Evolutionary conservation across 2,797 vertebrate species (phyloP), one percentile per base, ranked within the genome.

Genomic region (Epinephelus awoara): DNA sequence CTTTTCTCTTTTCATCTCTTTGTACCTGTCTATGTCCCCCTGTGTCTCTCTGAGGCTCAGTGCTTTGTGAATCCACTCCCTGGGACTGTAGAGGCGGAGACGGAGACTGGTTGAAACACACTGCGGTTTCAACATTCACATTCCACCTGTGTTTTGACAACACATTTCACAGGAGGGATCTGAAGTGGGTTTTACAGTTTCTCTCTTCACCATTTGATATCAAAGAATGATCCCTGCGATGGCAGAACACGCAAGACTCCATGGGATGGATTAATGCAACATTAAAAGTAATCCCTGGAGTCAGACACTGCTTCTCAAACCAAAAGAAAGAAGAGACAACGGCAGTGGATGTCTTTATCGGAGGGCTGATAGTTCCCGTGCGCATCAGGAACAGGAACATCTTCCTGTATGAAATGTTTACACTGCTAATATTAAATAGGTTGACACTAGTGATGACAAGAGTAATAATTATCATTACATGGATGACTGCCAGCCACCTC

Each of bases 141-240:
- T 91, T 94, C 87, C 93, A 84, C 82, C 85, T 80, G 84, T 94
- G 89, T 95, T 96, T 96, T 96, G 96, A 96, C 90, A 95, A 94
- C 93, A 96, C 88, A 86, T 88, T 89, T 80, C 86, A 80, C 90
- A 90, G 88, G 79, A 91, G 82, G 79, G 89, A 93, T 94, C 94
- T 94, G 86, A 95, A 91, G 94, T 83, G 85, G 79, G 84, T 91
- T 93, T 92, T 85, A 86, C 85, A 91, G 85, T 91, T 89, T 85
- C 88, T 93, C 90, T 92, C 93, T 93, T 89, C 91, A 82, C 83
- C 85, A 77, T 81, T 88, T 90, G 90, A 95, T 96, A 95, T 96
- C 95, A 95, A 94, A 94, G 92, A 92, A 88, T 85, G 87, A 92
- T 94, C 92, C 94, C 91, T 78, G 92, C 85, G 73, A 95, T 93